Base-by-base conservation (phyloP, 2,888 invertebrate genomes). In the Exocentrus adspersus region DNA sequence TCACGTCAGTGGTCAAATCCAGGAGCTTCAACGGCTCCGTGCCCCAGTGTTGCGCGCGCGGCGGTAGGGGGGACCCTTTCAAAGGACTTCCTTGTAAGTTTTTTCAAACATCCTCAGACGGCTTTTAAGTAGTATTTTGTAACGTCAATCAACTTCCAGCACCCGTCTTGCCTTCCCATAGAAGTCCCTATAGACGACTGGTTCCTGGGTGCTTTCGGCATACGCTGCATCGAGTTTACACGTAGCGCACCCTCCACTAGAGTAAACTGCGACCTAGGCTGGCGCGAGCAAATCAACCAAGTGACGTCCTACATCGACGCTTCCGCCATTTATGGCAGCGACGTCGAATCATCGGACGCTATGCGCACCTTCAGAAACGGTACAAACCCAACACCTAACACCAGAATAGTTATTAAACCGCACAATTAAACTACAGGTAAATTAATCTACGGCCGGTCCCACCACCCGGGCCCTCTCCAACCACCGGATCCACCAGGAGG, bases 161-260 rank as follows among this genome's bases (percentile, higher is more conserved):
- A 95, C 82, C 94, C 95, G 0, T 92, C 93, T 77, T 95, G 95
- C 80, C 83, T 93, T 72, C 93, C 94, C 0, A 95, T 95, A 70
- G 83, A 87, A 54, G 92, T 94, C 0, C 89, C 91, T 0, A 77
- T 83, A 0, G 86, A 88, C 19, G 95, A 95, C 80, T 87, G 88
- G 9, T 92, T 93, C 84, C 87, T 91, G 75, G 87, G 89, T 0
- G 87, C 87, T 0, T 85, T 90, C 19, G 90, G 90, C 0, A 87
- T 93, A 1, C 85, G 87, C 1, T 95, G 95, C 75, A 82, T 95
- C 78, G 94, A 94, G 83, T 95, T 95, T 78, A 86, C 93, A 16
- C 85, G 95, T 0, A 93, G 93, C 7, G 91, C 92, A 0, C 91
- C 94, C 0, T 91, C 93, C 0, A 92, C 94, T 1, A 85, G 90